Evolutionary conservation across 2,888 invertebrate genomes (phyloP), one percentile per base, ranked within the genome.

Genomic region (Drosophila cognata): DNA sequence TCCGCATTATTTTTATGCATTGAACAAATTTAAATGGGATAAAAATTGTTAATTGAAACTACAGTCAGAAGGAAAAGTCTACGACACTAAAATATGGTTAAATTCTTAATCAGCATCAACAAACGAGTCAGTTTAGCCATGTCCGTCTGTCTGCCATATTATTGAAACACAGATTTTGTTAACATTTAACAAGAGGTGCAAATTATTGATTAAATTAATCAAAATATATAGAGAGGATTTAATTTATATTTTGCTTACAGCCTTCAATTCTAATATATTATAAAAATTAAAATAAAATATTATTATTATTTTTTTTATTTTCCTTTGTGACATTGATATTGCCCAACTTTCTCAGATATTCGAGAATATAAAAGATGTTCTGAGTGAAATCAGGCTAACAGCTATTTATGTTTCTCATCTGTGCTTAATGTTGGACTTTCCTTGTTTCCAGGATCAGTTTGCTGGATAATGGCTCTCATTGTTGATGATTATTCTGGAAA

Each of bases 401-500:
- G 41, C 1, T 21, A 5, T 43, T 4, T 21, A 11, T 46, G 21
- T 43, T 43, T 13, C 43, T 13, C 21, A 46, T 25, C 4, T 46
- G 46, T 46, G 4, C 7, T 46, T 46, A 4, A 46, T 2, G 7
- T 25, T 2, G 7, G 46, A 25, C 46, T 7, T 46, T 25, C 2
- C 8, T 16, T 25, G 4, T 25, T 56, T 56, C 7, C 28, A 18
- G 16, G 8, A 53, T 35, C 21, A 25, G 16, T 18, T 11, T n/a
- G 36, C 11, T n/a, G 7, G 11, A 4, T 11, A 6, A 21, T 8
- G 8, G 16, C 10, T 25, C 25, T 13, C 18, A 18, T 21, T 46
- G 11, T n/a, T 48, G 28, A 10, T 10, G 58, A 25, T 7, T 48
- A 48, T 60, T 64, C 43, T 25, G 1, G 21, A 50, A 52, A 56